A percentile compares a stretch with the other conserved stretches of the same genome.
phyloP scores from a whole-genome alignment of 2,113 vertebrate genomes.

The Dasyprocta punctata region DNA sequence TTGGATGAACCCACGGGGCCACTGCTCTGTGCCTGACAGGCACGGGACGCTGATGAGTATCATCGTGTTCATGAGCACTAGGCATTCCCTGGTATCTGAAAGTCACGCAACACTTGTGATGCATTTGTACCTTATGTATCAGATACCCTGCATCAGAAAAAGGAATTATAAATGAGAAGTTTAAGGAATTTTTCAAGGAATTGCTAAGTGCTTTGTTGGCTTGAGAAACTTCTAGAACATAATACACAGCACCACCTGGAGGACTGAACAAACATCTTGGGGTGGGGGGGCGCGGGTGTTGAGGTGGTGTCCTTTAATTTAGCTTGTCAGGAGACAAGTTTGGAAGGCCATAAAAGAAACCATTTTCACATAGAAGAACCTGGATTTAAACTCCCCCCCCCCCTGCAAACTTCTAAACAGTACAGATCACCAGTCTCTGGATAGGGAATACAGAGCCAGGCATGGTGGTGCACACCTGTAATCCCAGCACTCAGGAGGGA shows the following conservation, averaged over 20 bases:
- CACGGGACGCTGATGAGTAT: fast-evolving
- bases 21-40: fast-evolving
- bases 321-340: neutral
- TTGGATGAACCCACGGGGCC: neutral
- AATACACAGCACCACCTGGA: neutral
- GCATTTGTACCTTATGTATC: neutral
- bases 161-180: neutral
- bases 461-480: too few relatives aligned
- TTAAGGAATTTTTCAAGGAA: slow-evolving; percentile 7
- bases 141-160: neutral
- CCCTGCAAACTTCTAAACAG: neutral
- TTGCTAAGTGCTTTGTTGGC: neutral
- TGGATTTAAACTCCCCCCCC: neutral
- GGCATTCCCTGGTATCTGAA: neutral
- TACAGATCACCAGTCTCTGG: neutral
- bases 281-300: neutral
- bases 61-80: fast-evolving
- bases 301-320: neutral
- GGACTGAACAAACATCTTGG: neutral
- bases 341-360: neutral
- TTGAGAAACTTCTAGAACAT: neutral
- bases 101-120: neutral
- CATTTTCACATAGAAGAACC: neutral
- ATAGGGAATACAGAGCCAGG: neutral
- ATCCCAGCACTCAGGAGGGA: neutral